phyloP scores from a whole-genome alignment of 2,888 invertebrate species.

The Crossocerus cetratus region DNA sequence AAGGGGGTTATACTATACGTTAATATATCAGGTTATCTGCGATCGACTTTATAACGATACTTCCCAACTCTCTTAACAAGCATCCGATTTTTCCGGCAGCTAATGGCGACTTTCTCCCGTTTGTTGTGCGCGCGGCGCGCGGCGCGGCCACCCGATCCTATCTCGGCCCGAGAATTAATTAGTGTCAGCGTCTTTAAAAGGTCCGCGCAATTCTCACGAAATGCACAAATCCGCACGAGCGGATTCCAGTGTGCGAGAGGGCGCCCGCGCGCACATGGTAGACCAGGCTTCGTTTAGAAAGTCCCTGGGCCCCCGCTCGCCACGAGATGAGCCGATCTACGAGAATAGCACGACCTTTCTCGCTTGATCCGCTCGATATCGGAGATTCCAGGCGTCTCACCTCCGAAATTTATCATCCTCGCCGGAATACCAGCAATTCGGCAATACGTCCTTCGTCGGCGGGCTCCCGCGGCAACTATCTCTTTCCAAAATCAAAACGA shows the following conservation, averaged over 20 bases:
- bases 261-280: not conserved
- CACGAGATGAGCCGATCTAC: conserved; percentile 31
- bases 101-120: conserved; percentile 62
- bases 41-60: conserved; percentile 61
- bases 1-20: conserved; percentile 56
- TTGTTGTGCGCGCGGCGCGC: conserved; percentile 47
- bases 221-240: conserved; percentile 58
- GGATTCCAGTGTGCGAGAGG: conserved; percentile 26
- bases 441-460: not conserved
- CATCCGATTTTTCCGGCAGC: conserved; percentile 54
- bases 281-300: conserved; percentile 44
- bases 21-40: conserved; percentile 61
- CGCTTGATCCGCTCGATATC: conserved; percentile 43
- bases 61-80: conserved; percentile 53
- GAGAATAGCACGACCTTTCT: conserved; percentile 50
- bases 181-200: conserved; percentile 58
- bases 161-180: conserved; percentile 59
- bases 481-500: conserved; percentile 9
- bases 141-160: conserved; percentile 45
- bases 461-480: not conserved
- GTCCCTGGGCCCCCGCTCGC: conserved; percentile 22
- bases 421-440: not conserved
- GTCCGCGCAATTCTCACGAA: conserved; percentile 60
- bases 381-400: conserved; percentile 17
- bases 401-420: conserved; percentile 22